Base-by-base conservation (phyloP, 2,113 vertebrate species). In the Formicarius rufipectus region DNA sequence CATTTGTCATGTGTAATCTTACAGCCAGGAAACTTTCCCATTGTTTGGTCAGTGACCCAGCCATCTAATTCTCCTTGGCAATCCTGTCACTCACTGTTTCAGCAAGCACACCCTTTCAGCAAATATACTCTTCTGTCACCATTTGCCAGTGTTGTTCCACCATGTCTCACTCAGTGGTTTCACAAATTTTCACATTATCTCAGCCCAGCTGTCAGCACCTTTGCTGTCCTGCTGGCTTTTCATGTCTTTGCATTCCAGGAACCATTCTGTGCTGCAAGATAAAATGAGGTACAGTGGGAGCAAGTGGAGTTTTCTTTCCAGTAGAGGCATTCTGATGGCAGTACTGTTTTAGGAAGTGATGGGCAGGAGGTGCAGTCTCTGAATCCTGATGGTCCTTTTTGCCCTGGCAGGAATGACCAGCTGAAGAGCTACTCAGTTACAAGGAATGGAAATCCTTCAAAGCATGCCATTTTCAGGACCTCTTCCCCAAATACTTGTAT, bases 41-140 rank as follows among this genome's bases (percentile, higher is more conserved):
- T 87, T 88, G 44, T 87, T 89, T 86, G 80, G 80, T 84, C 90
- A 92, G 58, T 79, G 88, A 90, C 90, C 40, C 60, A 79, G 58
- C 23, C 49, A 76, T 45, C 80, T 73, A 89, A 66, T 82, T 82
- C 83, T 95, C 11, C 53, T 82, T 79, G 69, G 73, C 64, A 93
- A 23, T 76, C 60, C 85, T 90, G 84, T 94, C 92, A 50, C 45
- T 92, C 66, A 50, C 25, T 75, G 55, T 87, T 91, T 69, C 49
- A 75, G 60, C 37, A 56, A 93, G 60, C 49, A 60, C 37, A 82
- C 17, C 21, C 22, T 86, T 75, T 56, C 79, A 86, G 55, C n/a
- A 78, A 75, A 72, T 78, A 49, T 9, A 67, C 74, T 77, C 50
- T 84, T 77, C 68, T 77, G 40, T 92, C 76, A 93, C 44, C 21